Conservation (phyloP, 2,113 vertebrate species). For the Callorhinus ursinus region DNA sequence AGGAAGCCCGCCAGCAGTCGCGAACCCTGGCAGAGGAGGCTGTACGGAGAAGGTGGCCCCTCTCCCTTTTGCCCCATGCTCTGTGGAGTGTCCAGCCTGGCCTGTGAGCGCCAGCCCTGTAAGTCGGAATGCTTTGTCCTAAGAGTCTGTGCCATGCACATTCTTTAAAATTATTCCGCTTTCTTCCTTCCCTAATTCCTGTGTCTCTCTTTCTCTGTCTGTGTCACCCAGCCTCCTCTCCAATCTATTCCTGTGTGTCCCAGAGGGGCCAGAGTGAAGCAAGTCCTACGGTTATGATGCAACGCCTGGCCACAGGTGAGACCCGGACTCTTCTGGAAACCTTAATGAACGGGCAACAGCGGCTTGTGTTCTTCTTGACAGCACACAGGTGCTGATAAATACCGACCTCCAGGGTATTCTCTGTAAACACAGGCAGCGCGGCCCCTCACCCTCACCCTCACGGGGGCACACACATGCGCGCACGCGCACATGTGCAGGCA, state of each 20-base stretch:
- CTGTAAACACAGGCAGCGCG: conserved; percentile 50
- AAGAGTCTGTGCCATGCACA: neutral
- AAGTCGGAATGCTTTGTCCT: neutral
- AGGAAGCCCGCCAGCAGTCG: neutral
- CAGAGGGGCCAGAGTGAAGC: conserved; percentile 47
- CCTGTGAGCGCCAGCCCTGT: accelerated
- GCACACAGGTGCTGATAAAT: conserved; percentile 55
- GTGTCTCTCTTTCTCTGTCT: conserved; percentile 28
- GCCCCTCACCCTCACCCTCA: neutral
- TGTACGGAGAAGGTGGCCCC: accelerated
- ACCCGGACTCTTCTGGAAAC: conserved; percentile 70
- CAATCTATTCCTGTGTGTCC: conserved; percentile 54
- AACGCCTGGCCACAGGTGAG: conserved; percentile 75
- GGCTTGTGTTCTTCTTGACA: conserved; percentile 54
- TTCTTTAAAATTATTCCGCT: neutral
- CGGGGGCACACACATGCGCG: neutral
- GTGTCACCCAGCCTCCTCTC: conserved; percentile 52
- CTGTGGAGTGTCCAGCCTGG: neutral
- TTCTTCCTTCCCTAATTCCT: neutral
- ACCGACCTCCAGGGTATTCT: conserved; percentile 68
- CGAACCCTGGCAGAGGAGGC: accelerated
- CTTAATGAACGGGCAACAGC: conserved; percentile 60
- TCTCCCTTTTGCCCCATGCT: neutral
- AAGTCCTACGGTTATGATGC: conserved; percentile 77
- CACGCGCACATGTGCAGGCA: neutral